Conservation (phyloP, 2,113 vertebrate species). For the Thunnus thynnus region DNA sequence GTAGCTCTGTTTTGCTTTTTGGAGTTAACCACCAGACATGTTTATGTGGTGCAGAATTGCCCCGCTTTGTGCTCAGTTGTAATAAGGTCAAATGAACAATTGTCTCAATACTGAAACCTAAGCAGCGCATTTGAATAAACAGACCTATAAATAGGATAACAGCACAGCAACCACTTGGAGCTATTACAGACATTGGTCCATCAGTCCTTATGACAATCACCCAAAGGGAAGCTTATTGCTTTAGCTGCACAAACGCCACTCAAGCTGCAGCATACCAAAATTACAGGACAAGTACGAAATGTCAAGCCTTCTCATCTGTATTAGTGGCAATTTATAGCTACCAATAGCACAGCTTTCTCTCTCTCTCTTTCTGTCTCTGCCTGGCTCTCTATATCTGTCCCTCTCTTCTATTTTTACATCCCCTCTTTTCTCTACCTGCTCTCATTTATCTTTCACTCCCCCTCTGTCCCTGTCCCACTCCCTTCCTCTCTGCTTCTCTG, state of each 20-base stretch:
- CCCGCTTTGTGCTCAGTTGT: slow-evolving; percentile 38
- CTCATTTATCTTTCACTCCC: slow-evolving; percentile 83
- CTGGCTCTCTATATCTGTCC: slow-evolving; percentile 77
- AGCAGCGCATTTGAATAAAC: slow-evolving; percentile 76
- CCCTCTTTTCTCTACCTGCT: slow-evolving; percentile 82
- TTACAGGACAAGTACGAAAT: slow-evolving; percentile 82
- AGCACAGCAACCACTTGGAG: slow-evolving; percentile 78
- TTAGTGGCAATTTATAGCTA: slow-evolving; percentile 83
- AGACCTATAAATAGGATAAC: slow-evolving; percentile 80
- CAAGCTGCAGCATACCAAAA: slow-evolving; percentile 75
- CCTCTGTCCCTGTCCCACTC: slow-evolving; percentile 67
- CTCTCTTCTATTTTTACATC: slow-evolving; percentile 82
- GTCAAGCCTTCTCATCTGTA: slow-evolving; percentile 82
- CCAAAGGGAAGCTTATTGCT: slow-evolving; percentile 77
- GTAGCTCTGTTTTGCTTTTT: slow-evolving; percentile 24
- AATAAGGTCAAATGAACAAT: slow-evolving; percentile 76
- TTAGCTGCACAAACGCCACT: slow-evolving; percentile 75
- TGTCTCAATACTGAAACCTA: slow-evolving; percentile 73
- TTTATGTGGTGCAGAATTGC: slow-evolving; percentile 23
- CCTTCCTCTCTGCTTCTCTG: slow-evolving; percentile 65
- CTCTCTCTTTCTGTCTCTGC: slow-evolving; percentile 64
- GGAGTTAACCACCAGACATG: slow-evolving; percentile 14
- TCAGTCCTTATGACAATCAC: slow-evolving; percentile 76
- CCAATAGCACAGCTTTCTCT: slow-evolving; percentile 77
- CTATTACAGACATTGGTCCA: slow-evolving; percentile 78